Conservation (phyloP, 2,113 vertebrate genomes). For the Melospiza melodia region DNA sequence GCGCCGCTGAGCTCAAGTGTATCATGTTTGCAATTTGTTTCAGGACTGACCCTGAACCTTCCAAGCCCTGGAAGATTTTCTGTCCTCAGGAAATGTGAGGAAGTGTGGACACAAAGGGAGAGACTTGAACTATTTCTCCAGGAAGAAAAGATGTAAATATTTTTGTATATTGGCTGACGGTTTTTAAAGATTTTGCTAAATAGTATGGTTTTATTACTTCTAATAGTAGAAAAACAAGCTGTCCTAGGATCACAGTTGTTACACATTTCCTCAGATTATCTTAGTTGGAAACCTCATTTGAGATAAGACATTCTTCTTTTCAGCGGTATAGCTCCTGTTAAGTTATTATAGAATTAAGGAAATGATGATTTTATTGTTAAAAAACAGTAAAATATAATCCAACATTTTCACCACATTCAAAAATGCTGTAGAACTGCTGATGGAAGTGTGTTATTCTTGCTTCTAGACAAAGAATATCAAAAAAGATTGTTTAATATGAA, state of each 20-base stretch:
- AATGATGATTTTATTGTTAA: not conserved
- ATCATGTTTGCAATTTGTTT: not conserved
- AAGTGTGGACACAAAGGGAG: not conserved
- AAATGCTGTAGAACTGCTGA: not conserved
- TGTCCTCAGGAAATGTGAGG: not conserved
- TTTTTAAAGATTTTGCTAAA: not conserved
- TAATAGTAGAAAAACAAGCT: not conserved
- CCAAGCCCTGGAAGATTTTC: not conserved
- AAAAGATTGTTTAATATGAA: not conserved
- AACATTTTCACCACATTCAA: not conserved
- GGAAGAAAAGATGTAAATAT: not conserved
- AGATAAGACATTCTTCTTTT: not conserved
- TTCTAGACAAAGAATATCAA: not conserved
- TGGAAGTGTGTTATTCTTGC: not conserved
- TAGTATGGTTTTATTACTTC: not conserved
- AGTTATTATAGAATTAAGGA: not conserved
- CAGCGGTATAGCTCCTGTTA: not conserved
- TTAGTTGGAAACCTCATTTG: not conserved
- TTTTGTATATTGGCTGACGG: not conserved
- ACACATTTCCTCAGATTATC: not conserved
- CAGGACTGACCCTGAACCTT: not conserved
- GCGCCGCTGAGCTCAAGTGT: not conserved
- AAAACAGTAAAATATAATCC: not conserved
- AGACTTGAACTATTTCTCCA: not conserved
- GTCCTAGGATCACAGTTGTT: not conserved